Evolutionary conservation across 2,113 vertebrate genomes (phyloP).

Genomic region (Camelus dromedarius): DNA sequence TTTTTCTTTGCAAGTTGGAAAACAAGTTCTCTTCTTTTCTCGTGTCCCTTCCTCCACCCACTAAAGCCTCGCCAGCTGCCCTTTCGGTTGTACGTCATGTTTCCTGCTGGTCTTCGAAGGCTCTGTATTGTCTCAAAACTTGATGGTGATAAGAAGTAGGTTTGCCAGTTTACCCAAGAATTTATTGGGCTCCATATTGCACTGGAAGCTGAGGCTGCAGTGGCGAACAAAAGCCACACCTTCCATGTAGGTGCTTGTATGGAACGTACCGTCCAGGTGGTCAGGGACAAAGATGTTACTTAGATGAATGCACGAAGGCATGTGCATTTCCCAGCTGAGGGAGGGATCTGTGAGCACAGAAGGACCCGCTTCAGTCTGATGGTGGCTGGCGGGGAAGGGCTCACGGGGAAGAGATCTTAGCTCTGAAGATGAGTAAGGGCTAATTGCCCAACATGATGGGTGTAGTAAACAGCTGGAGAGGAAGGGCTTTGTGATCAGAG

Average conservation of each 20-base stretch:
- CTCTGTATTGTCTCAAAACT: background rate
- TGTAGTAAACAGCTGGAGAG: background rate
- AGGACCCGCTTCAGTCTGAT: background rate
- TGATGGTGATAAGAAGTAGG: background rate
- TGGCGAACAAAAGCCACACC: background rate
- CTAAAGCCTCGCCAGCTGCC: background rate
- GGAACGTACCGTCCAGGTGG: background rate
- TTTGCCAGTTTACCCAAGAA: background rate
- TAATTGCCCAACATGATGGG: background rate
- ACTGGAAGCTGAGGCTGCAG: background rate
- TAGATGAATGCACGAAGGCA: background rate
- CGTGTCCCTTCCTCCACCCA: background rate
- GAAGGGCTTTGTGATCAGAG: background rate
- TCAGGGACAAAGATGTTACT: background rate
- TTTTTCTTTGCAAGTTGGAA: background rate
- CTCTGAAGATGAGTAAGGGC: background rate
- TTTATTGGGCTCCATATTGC: background rate
- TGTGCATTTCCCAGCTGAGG: background rate
- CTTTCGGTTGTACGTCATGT: background rate
- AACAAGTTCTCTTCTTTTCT: background rate
- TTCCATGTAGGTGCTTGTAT: background rate
- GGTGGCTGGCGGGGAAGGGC: background rate
- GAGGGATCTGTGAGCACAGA: background rate
- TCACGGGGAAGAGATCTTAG: background rate
- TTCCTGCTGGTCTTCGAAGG: background rate